Evolutionary conservation across 2,113 vertebrate genomes (phyloP).

Genomic region (Monarcha castaneiventris): DNA sequence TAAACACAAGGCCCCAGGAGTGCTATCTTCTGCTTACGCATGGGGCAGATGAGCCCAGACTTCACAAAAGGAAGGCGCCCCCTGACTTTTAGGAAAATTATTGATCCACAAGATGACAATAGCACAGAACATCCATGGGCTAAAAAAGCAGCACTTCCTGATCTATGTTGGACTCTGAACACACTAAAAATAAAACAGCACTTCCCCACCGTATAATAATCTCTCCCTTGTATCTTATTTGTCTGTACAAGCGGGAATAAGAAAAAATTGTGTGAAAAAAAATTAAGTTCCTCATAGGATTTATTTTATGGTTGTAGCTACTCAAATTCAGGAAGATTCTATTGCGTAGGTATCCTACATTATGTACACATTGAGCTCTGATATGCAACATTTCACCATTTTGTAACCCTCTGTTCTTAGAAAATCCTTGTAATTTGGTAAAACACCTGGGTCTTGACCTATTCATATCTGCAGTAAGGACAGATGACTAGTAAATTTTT

Average conservation of each 20-base stretch:
- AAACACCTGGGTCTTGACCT: background rate
- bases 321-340: background rate
- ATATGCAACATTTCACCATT: background rate
- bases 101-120: background rate
- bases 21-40: background rate
- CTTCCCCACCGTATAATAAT: background rate
- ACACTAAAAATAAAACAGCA: accelerated
- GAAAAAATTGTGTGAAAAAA: background rate
- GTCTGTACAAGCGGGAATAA: background rate
- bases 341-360: background rate
- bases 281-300: background rate
- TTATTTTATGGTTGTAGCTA: background rate
- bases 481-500: background rate
- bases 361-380: background rate
- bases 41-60: background rate
- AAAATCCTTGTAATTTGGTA: background rate
- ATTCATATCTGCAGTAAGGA: background rate
- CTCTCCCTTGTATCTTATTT: background rate
- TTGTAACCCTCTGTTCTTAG: background rate
- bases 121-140: background rate
- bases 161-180: background rate
- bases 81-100: background rate
- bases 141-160: background rate
- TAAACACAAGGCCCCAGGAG: background rate
- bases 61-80: background rate